Percentiles rank a stretch among this genome's conserved stretches.
Evolutionary conservation across 2,797 vertebrate genomes (phyloP).

Genomic region (Antrozous pallidus): DNA sequence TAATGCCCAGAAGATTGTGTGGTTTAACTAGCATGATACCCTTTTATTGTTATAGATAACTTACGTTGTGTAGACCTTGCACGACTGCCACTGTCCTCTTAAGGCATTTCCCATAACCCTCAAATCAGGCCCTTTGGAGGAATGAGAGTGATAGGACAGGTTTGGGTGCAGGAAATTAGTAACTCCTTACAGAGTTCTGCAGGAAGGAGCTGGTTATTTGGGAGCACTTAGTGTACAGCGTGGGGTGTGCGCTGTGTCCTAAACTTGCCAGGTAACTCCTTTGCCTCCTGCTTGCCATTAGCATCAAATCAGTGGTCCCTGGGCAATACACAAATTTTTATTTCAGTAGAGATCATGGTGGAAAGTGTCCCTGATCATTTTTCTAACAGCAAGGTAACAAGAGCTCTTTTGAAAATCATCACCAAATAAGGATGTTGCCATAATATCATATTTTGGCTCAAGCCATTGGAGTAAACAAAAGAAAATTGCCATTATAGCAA

Average conservation of each 20-base stretch:
- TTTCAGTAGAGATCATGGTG: neutral
- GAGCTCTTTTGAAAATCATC: conserved; percentile 17
- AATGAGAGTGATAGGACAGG: no score
- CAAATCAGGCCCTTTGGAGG: no score
- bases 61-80: neutral
- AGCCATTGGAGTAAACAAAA: neutral
- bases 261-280: neutral
- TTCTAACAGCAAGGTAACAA: neutral
- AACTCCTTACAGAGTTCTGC: no score
- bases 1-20: no score
- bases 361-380: neutral
- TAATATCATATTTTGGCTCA: conserved; percentile 1
- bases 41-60: no score
- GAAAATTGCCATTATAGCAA: neutral
- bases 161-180: no score
- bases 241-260: neutral
- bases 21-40: no score
- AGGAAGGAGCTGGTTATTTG: neutral
- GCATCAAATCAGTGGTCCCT: neutral
- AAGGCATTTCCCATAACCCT: neutral
- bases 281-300: neutral
- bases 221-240: neutral
- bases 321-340: neutral
- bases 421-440: neutral
- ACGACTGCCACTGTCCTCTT: neutral